Evolutionary conservation across 2,888 invertebrate genomes (phyloP), one percentile per base, ranked within the genome.

Genomic region (Dasypogon diadema): DNA sequence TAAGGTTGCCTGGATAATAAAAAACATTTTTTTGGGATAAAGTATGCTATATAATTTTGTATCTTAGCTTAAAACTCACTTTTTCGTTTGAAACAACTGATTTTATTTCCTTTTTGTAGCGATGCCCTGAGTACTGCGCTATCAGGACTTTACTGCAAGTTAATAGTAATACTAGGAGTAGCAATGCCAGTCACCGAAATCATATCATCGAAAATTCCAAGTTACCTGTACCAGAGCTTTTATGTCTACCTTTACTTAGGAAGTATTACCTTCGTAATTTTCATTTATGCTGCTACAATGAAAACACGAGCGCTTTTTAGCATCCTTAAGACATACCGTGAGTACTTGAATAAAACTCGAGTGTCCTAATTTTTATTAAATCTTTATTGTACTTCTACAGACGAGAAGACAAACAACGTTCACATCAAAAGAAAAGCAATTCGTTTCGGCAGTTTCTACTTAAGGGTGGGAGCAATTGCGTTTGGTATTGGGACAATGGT

Each of bases 171-270:
- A 3, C 87, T 94, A 79, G 95, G 95, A 6, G 89, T 95, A 46
- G 94, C 95, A 14, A 91, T 97, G 81, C 96, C 96, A 2, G 90
- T 96, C 77, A 94, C 96, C 2, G 94, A 96, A 87, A 93, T 94
- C 68, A 92, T 95, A 78, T 92, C 94, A 2, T 89, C 90, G 60
- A 90, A 91, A 81, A 93, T 95, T 22, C 91, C 93, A 16, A 89
- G 90, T 30, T 90, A 90, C 75, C 92, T 92, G 82, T 94, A 94
- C 83, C 92, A 94, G 90, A 94, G 92, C 58, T 95, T 94, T 85
- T 95, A 95, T 85, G 87, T 95, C 55, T 96, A 94, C 83, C 87
- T 95, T 55, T 95, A 95, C 83, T 83, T 91, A 77, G 91, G 91
- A 55, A 93, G 94, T 80, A 91, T 95, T 72, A 82, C 89, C 18